Conservation (phyloP, 2,888 invertebrate species). For the Cinara cedri region DNA sequence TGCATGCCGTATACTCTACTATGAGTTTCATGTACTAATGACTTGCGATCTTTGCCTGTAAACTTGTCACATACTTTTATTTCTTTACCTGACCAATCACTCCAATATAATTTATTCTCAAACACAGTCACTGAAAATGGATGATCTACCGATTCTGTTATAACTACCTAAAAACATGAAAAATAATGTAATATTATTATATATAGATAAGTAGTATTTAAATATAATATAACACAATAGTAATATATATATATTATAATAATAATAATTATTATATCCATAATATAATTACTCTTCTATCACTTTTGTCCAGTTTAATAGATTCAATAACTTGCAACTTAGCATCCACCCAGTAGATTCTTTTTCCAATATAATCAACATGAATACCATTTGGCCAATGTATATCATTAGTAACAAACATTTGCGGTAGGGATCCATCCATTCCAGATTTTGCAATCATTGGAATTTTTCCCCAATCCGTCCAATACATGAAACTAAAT, state of each 20-base stretch:
- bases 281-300: slow-evolving; percentile 67
- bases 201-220: neutral
- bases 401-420: slow-evolving; percentile 71
- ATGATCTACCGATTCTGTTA: slow-evolving; percentile 73
- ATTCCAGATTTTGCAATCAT: slow-evolving; percentile 81
- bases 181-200: neutral
- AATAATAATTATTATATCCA: too few species aligned
- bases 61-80: slow-evolving; percentile 81
- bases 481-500: slow-evolving; percentile 84
- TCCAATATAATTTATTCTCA: slow-evolving; percentile 88
- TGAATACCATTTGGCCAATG: slow-evolving; percentile 86
- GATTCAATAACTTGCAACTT: slow-evolving; percentile 73
- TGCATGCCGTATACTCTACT: slow-evolving; percentile 71
- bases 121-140: slow-evolving; percentile 86
- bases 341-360: slow-evolving; percentile 90
- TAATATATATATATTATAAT: too few species aligned
- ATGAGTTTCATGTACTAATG: slow-evolving; percentile 66
- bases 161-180: slow-evolving; percentile 62
- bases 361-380: slow-evolving; percentile 76
- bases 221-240: neutral
- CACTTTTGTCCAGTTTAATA: slow-evolving; percentile 70
- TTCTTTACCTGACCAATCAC: slow-evolving; percentile 80
- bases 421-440: slow-evolving; percentile 75
- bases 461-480: slow-evolving; percentile 79
- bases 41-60: slow-evolving; percentile 70